Conservation (phyloP, 2,113 vertebrate species). For the Phylloscopus whistleri region DNA sequence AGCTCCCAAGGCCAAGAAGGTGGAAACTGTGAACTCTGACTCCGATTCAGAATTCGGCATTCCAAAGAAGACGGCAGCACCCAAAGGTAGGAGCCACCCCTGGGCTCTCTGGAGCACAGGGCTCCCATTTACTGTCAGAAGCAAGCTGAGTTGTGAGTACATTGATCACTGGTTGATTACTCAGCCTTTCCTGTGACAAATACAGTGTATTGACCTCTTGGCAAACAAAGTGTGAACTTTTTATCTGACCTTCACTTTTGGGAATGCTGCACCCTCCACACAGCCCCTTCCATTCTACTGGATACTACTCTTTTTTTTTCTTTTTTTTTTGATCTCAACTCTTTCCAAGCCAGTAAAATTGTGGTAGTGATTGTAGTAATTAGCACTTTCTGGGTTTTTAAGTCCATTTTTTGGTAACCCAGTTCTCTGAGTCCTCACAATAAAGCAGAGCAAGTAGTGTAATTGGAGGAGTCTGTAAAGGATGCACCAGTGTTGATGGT, state of each 20-base stretch:
- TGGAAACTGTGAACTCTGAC: conserved; percentile 88
- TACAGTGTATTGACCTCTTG: background rate
- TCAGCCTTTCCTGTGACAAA: background rate
- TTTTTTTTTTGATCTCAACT: background rate
- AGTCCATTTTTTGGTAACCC: background rate
- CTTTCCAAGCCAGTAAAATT: background rate
- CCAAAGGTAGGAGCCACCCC: conserved; percentile 77
- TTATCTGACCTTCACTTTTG: background rate
- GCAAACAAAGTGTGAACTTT: background rate
- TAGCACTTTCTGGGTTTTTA: background rate
- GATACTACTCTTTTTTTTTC: background rate
- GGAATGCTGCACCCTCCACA: background rate
- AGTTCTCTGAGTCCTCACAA: background rate
- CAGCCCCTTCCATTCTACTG: background rate
- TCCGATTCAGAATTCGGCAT: conserved; percentile 90
- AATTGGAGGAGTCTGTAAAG: background rate
- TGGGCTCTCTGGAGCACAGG: background rate
- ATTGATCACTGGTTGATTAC: background rate
- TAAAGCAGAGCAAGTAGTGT: background rate
- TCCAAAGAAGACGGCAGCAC: conserved; percentile 82
- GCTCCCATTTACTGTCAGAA: background rate
- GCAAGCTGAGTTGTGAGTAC: background rate
- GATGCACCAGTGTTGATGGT: background rate
- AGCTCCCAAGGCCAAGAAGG: conserved; percentile 87
- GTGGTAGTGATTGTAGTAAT: background rate